Base-by-base conservation (phyloP, 92 coral and sea anemone species). In the Montipora capitata region DNA sequence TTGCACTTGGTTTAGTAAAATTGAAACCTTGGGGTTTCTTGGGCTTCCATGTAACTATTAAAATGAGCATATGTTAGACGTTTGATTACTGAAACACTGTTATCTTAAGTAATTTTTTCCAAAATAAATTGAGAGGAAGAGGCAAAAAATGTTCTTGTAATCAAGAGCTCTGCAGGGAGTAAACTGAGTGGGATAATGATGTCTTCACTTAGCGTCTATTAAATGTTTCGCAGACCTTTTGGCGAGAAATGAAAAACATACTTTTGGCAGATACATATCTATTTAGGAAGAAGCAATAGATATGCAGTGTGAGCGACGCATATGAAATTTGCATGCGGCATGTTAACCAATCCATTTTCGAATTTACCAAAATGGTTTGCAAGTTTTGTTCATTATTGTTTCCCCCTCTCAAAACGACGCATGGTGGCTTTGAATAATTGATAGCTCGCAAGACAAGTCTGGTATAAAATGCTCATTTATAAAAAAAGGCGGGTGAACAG, bases 381-480 rank as follows among this genome's bases (percentile, higher is more conserved):
- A 72, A 70, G 4, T 68, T 45, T 27, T 58, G 59, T 73, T 20
- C 48, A 58, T 71, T 38, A 72, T 83, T 83, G 79, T 59, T 83
- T 88, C 40, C 52, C 86, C 20, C 13, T 72, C 78, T 56, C 68
- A 79, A 83, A 83, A 83, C 87, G 75, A 76, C 78, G 80, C 78
- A 72, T 56, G 72, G 15, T 40, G 72, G 20, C 18, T 49, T 41
- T 89, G 69, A 86, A 90, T 85, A 79, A 74, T 90, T 80, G 15
- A 90, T 86, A 77, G 83, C 62, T 43, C 82, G 81, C 76, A 18
- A 59, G 54, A 40, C 76, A 40, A 27, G 87, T 73, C 80, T 80
- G 57, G 84, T 80, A 79, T 86, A 86, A 86, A 86, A 86, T 86
- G 94, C 83, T 90, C 94, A 77, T 90, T 90, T 90, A 90, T 73